phyloP scores from a whole-genome alignment of 1,140 invertebrate genomes.

The Paracyclopina nana region DNA sequence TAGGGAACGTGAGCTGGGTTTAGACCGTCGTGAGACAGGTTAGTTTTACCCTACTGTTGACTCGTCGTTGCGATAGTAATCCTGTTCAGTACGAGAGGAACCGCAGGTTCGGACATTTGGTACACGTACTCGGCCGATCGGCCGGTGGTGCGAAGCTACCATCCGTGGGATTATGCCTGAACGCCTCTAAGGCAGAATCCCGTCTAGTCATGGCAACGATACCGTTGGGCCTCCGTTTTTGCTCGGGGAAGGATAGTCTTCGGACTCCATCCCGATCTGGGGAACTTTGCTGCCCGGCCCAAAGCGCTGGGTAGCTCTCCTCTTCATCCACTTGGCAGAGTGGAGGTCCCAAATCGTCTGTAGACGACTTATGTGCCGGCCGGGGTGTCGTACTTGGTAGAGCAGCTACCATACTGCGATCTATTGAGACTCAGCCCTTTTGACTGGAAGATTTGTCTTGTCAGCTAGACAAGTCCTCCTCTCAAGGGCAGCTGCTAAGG shows the following conservation, averaged over 20 bases:
- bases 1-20: constrained; percentile 56
- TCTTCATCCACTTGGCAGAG: constrained; percentile 16
- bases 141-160: constrained; percentile 37
- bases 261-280: background rate
- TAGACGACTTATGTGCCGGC: constrained; percentile 31
- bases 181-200: constrained; percentile 58
- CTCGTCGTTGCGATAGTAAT: constrained; percentile 30
- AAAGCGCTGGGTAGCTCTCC: constrained; percentile 12
- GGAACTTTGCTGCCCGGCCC: background rate
- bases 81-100: constrained; percentile 47
- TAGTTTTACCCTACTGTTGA: constrained; percentile 53
- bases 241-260: constrained; percentile 13
- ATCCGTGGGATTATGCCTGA: constrained; percentile 60
- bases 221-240: constrained; percentile 21
- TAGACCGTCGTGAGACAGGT: constrained; percentile 58
- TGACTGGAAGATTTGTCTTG: background rate
- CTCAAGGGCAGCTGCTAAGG: too few relatives aligned
- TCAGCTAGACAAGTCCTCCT: background rate
- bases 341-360: constrained; percentile 30
- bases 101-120: constrained; percentile 58
- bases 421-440: constrained; percentile 31
- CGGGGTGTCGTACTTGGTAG: constrained; percentile 28
- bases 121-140: constrained; percentile 36
- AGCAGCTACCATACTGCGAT: constrained; percentile 27
- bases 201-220: constrained; percentile 34